These are phyloP conservation scores for Dipodomys merriami DNA, from an alignment of 2,113 vertebrate genomes.

Conservation along the genomic window DNA sequence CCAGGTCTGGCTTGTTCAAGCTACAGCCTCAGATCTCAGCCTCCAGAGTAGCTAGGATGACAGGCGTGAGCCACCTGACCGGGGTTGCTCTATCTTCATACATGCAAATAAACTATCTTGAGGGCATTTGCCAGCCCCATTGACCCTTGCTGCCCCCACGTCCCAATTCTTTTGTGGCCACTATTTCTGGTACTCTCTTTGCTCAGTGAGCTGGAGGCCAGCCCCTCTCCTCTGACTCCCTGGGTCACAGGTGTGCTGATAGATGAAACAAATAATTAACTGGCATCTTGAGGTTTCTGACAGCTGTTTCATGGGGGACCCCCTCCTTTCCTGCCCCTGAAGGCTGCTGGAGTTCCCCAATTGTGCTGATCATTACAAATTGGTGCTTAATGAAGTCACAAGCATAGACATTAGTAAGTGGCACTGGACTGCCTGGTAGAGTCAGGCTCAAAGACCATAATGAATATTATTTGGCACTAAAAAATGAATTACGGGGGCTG, in stretches of 20 bases:
- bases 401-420: not conserved
- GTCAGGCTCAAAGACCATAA: not conserved
- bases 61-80: too few relatives aligned
- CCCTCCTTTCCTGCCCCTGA: not conserved
- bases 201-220: not conserved
- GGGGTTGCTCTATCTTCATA: too few relatives aligned
- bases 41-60: too few relatives aligned
- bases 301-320: not conserved
- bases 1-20: too few relatives aligned
- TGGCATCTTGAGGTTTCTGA: not conserved
- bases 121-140: too few relatives aligned
- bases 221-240: too few relatives aligned
- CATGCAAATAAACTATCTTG: too few relatives aligned
- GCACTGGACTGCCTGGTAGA: not conserved
- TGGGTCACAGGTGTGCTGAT: not conserved
- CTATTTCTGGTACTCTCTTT: too few relatives aligned
- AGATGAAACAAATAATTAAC: not conserved
- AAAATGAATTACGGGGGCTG: not conserved
- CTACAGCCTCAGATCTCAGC: too few relatives aligned
- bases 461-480: not conserved
- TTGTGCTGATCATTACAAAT: conserved; percentile 36
- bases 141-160: too few relatives aligned
- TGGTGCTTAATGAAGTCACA: not conserved
- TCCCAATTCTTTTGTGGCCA: not conserved
- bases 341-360: not conserved